Percentiles rank a stretch among this genome's conserved stretches.
These are phyloP conservation scores for Callopanchax toddi DNA, from an alignment of 2,113 vertebrate genomes.

Conservation along the genomic window DNA sequence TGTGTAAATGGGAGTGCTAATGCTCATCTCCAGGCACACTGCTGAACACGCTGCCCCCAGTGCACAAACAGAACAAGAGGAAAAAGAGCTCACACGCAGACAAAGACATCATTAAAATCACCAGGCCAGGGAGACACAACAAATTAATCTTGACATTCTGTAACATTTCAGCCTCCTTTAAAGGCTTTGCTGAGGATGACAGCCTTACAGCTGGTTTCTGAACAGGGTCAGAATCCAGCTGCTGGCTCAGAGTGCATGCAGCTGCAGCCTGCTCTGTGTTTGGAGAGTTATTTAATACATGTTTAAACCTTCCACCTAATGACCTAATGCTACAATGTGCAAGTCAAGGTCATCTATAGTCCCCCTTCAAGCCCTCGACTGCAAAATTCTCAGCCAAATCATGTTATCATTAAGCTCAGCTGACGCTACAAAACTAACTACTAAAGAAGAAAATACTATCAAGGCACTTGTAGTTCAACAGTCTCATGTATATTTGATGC, in stretches of 20 bases:
- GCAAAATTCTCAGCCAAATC: too few relatives aligned
- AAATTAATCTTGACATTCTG: slow-evolving; percentile 54
- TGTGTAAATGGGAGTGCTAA: slow-evolving; percentile 58
- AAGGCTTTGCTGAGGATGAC: slow-evolving; percentile 50
- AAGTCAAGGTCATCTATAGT: too few relatives aligned
- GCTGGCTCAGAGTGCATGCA: slow-evolving; percentile 18
- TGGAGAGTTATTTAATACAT: slow-evolving; percentile 10
- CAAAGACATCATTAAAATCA: slow-evolving; percentile 45
- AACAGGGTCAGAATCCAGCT: slow-evolving; percentile 24
- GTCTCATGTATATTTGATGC: too few relatives aligned
- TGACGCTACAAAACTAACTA: too few relatives aligned
- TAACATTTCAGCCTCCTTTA: slow-evolving; percentile 53
- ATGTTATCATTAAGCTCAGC: too few relatives aligned
- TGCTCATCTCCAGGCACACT: slow-evolving; percentile 55
- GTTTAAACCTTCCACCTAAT: too few relatives aligned
- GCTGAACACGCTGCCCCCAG: slow-evolving; percentile 54
- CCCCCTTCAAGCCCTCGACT: too few relatives aligned
- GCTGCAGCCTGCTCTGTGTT: slow-evolving; percentile 5
- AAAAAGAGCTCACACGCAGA: slow-evolving; percentile 14
- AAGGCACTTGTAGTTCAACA: too few relatives aligned
- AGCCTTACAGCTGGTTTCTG: slow-evolving; percentile 48
- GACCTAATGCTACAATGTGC: too few relatives aligned
- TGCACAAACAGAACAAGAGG: slow-evolving; percentile 28
- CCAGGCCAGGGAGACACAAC: slow-evolving; percentile 40
- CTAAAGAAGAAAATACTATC: too few relatives aligned